Base-by-base conservation (phyloP, 2,888 invertebrate species). In the Mesochorus sp. region DNA sequence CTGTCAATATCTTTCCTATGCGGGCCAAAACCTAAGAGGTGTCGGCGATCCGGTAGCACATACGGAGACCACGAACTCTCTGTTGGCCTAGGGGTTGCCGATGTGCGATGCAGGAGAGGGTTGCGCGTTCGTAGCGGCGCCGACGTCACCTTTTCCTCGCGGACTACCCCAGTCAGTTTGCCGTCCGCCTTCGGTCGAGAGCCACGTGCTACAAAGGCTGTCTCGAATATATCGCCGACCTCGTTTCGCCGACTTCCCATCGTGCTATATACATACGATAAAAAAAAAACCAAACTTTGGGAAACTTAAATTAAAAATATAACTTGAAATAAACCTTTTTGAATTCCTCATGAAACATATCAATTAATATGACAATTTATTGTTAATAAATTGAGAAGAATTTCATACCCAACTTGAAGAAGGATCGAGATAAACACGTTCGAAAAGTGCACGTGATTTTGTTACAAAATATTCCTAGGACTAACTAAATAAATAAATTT, bases 111-210 rank as follows among this genome's bases (percentile, higher is more conserved):
- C 62, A 44, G 64, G 68, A 47, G 79, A 77, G 80, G 81, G 81
- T 77, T 85, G 85, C 87, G 88, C 88, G 86, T 85, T 82, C 84
- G 84, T 81, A 84, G 85, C 85, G 79, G 85, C 86, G 86, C 85
- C 68, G 74, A 55, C 75, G 85, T 82, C 77, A 82, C 83, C 84
- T 85, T 83, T 84, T 85, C 83, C 79, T 80, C 84, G 34, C 34
- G 51, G 24, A 31, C 51, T 44, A 64, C 42, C 49, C 64, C 70
- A 83, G 85, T 85, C 88, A 89, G 89, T 89, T 82, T 87, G 86
- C 88, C 88, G 88, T 88, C 85, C 87, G 88, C 86, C 85, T 82
- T 85, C 87, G 89, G 84, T 85, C 87, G 87, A 86, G 85, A 83
- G 85, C 82, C 86, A 87, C 88, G 88, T 85, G 87, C 81, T 71